phyloP scores from a whole-genome alignment of 2,888 invertebrate genomes.

The Ormyrus thymus region DNA sequence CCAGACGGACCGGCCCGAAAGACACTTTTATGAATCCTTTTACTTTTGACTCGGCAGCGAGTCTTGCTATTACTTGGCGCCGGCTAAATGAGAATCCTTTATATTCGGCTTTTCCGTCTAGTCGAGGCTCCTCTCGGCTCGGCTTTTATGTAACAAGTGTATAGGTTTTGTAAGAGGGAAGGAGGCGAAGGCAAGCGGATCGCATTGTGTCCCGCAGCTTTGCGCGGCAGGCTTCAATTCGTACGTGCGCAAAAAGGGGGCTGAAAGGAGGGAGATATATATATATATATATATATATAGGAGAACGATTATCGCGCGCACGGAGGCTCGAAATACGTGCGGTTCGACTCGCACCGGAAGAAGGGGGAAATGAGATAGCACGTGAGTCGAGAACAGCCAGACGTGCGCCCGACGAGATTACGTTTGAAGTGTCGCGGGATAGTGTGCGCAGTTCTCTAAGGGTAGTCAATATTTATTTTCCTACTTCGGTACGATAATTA shows the following conservation, averaged over 20 bases:
- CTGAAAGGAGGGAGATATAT: too few species aligned
- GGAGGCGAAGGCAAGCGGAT: background rate
- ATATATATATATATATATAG: too few species aligned
- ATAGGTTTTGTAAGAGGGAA: background rate
- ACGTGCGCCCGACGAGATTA: too few species aligned
- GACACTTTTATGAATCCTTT: conserved; percentile 54
- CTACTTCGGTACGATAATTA: too few species aligned
- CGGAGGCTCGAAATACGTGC: conserved; percentile 1
- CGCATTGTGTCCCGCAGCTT: conserved; percentile 1
- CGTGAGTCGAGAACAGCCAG: too few species aligned
- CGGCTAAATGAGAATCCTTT: conserved; percentile 39
- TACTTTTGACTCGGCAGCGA: conserved; percentile 44
- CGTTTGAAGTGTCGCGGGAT: too few species aligned
- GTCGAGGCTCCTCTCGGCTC: background rate
- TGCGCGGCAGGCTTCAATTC: background rate
- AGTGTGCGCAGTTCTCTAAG: too few species aligned
- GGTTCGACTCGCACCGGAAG: too few species aligned
- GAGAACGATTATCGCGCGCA: too few species aligned
- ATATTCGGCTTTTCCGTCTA: conserved; percentile 16
- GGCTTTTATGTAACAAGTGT: conserved; percentile 18
- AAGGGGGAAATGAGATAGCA: too few species aligned
- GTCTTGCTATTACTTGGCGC: background rate
- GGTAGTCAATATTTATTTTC: too few species aligned
- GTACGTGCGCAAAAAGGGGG: background rate
- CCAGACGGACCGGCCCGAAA: conserved; percentile 31